phyloP scores from a whole-genome alignment of 2,113 vertebrate species.

The Mohoua ochrocephala region DNA sequence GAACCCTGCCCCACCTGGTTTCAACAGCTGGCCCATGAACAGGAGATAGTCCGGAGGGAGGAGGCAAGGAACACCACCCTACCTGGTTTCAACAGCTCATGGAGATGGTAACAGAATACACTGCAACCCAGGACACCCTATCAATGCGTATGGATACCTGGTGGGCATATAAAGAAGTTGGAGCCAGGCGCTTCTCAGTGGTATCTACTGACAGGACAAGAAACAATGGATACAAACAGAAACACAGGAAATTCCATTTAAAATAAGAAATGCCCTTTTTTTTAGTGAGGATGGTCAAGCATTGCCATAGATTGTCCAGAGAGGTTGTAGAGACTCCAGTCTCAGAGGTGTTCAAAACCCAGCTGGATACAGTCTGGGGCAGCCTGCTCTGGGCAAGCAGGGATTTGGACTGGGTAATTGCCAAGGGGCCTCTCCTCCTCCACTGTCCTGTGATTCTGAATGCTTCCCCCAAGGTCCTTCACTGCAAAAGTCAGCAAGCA shows the following conservation, averaged over 20 bases:
- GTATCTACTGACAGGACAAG: not conserved
- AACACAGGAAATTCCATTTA: not conserved
- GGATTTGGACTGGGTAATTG: not conserved
- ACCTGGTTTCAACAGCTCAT: too few species aligned
- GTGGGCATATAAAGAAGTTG: not conserved
- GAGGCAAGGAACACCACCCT: too few species aligned
- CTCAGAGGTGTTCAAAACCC: not conserved
- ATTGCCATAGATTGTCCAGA: not conserved
- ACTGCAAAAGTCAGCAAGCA: not conserved
- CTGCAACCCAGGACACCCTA: too few species aligned
- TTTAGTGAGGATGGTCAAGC: not conserved
- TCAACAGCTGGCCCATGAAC: too few species aligned
- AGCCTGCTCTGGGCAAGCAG: not conserved
- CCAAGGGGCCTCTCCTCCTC: not conserved
- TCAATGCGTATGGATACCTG: not conserved
- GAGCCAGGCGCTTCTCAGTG: not conserved
- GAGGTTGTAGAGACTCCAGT: not conserved
- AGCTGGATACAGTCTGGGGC: not conserved
- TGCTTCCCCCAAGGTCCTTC: not conserved
- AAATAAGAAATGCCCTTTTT: not conserved
- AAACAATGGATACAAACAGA: not conserved
- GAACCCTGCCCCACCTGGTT: too few species aligned
- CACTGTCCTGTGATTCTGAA: fast-evolving
- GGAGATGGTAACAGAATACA: too few species aligned
- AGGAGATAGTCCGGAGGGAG: too few species aligned